phyloP scores from a whole-genome alignment of 1,140 invertebrate genomes.

The Galendromus occidentalis region DNA sequence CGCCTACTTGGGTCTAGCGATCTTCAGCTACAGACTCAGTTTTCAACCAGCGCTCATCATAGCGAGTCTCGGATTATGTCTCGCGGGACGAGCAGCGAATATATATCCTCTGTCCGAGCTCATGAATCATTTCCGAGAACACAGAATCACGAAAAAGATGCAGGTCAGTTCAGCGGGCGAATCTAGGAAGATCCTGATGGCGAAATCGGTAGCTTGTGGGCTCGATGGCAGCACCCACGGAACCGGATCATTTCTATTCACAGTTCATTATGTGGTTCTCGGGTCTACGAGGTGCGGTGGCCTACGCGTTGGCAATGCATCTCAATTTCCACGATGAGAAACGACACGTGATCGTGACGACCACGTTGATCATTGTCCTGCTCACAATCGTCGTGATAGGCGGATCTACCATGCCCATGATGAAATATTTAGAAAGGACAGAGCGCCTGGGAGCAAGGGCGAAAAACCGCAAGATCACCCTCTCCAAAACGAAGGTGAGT shows the following conservation, averaged over 20 bases:
- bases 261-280: conserved; percentile 97
- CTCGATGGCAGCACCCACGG: too few species aligned
- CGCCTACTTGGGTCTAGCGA: conserved; percentile 90
- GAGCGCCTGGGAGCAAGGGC: conserved; percentile 34
- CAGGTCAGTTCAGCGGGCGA: conserved; percentile 24
- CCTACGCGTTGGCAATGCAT: conserved; percentile 89
- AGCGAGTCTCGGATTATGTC: conserved; percentile 73
- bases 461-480: conserved; percentile 55
- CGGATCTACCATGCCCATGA: conserved; percentile 84
- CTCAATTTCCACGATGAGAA: conserved; percentile 71
- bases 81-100: conserved; percentile 81
- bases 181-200: not conserved
- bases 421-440: conserved; percentile 33
- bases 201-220: not conserved
- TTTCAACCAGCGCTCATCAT: conserved; percentile 56
- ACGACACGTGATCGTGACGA: conserved; percentile 85
- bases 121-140: conserved; percentile 86
- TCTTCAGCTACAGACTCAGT: conserved; percentile 75
- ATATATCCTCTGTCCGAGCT: conserved; percentile 85
- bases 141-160: conserved; percentile 93
- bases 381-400: conserved; percentile 86
- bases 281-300: conserved; percentile 86
- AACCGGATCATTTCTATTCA: too few species aligned
- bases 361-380: conserved; percentile 85
- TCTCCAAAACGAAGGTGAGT: conserved; percentile 90